Evolutionary conservation across 2,113 vertebrate genomes (phyloP).

Genomic region (Daphoenositta chrysoptera): DNA sequence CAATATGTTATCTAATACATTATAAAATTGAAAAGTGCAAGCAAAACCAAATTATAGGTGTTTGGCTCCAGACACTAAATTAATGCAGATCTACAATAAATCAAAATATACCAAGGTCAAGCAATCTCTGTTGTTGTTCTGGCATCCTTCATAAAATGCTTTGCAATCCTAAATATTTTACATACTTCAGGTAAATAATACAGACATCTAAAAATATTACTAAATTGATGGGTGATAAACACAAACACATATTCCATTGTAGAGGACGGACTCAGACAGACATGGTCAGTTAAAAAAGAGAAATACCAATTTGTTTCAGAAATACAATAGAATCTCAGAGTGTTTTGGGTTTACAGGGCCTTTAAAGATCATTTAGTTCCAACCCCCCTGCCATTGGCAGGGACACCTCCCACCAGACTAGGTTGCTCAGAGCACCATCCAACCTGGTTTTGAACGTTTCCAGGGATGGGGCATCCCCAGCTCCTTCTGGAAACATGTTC

Average conservation of each 20-base stretch:
- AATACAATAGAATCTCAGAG: not conserved
- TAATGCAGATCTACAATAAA: not conserved
- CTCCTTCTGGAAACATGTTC: not conserved
- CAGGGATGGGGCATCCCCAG: not conserved
- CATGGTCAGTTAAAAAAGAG: not conserved
- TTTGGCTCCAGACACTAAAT: not conserved
- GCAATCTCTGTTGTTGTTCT: not conserved
- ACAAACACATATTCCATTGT: not conserved
- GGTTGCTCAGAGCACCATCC: not conserved
- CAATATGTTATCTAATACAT: not conserved
- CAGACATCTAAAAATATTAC: not conserved
- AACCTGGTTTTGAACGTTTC: not conserved
- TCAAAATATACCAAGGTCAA: not conserved
- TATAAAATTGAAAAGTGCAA: constrained; percentile 44
- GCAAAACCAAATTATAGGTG: not conserved
- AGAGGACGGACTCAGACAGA: not conserved
- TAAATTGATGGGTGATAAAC: not conserved
- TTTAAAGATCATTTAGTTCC: not conserved
- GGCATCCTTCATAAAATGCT: not conserved
- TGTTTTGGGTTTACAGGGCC: not conserved
- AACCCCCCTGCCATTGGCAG: not conserved
- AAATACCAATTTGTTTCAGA: not conserved
- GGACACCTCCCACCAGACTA: not conserved
- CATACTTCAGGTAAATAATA: not conserved
- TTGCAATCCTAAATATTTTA: not conserved